Conservation (phyloP, 2,888 invertebrate species). For the Trissolcus brochymenae region DNA sequence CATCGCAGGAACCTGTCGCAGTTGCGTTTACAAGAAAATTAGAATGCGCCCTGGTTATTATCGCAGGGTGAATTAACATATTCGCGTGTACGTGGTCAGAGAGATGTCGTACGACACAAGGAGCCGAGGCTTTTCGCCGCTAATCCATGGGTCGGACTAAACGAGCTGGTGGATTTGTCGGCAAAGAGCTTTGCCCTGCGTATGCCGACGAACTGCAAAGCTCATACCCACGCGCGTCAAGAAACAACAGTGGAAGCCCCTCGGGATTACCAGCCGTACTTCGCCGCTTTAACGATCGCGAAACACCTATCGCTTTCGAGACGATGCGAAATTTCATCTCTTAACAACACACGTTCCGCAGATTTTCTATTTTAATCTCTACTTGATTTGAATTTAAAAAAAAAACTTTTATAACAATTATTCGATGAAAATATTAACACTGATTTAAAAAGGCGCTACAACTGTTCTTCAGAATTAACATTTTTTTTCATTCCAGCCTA, state of each 20-base stretch:
- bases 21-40: slow-evolving; percentile 46
- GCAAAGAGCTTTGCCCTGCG: slow-evolving; percentile 69
- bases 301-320: slow-evolving; percentile 46
- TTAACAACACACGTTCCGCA: no score
- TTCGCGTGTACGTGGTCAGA: slow-evolving; percentile 71
- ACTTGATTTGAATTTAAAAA: not conserved
- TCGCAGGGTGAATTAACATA: slow-evolving; percentile 69
- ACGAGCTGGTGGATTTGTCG: slow-evolving; percentile 76
- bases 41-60: slow-evolving; percentile 61
- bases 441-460: no score
- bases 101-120: slow-evolving; percentile 70
- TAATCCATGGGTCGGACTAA: slow-evolving; percentile 73
- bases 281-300: slow-evolving; percentile 49
- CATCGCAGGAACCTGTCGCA: slow-evolving; percentile 26
- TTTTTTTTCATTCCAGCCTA: not conserved
- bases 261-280: slow-evolving; percentile 68
- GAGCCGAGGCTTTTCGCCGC: slow-evolving; percentile 69
- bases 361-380: not conserved
- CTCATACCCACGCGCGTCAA: slow-evolving; percentile 69
- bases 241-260: slow-evolving; percentile 72
- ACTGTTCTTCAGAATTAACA: no score
- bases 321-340: slow-evolving; percentile 24
- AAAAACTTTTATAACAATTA: no score
- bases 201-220: slow-evolving; percentile 68
- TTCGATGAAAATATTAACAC: no score